Evolutionary conservation across 2,888 invertebrate species (phyloP).

Genomic region (Ormia ochracea): DNA sequence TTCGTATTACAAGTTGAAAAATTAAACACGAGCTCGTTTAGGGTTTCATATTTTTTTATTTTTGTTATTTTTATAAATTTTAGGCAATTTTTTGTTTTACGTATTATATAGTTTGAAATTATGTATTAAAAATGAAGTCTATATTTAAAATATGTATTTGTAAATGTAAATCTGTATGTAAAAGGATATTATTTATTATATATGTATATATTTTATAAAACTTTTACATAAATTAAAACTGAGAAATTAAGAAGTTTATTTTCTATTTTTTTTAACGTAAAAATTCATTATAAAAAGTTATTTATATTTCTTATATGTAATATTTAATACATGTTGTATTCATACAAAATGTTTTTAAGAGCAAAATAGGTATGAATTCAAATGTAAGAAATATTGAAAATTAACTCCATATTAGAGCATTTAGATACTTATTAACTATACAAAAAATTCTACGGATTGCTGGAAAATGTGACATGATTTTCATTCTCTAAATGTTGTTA

Average conservation of each 20-base stretch:
- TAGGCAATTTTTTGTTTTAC: neutral
- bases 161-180: slow-evolving; percentile 24
- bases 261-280: slow-evolving; percentile 26
- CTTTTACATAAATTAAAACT: slow-evolving; percentile 38
- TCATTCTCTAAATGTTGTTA: neutral
- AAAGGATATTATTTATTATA: slow-evolving; percentile 29
- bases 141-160: slow-evolving; percentile 52
- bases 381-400: slow-evolving; percentile 24
- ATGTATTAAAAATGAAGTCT: slow-evolving; percentile 53
- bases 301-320: slow-evolving; percentile 38
- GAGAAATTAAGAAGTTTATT: slow-evolving; percentile 45
- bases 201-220: slow-evolving; percentile 51
- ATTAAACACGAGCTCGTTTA: too few relatives aligned
- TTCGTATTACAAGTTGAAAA: too few relatives aligned
- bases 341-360: slow-evolving; percentile 20
- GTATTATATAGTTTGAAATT: slow-evolving; percentile 23
- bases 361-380: neutral
- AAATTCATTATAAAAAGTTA: slow-evolving; percentile 46
- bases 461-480: slow-evolving; percentile 13
- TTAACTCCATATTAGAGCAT: neutral
- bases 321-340: slow-evolving; percentile 31
- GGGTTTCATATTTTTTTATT: slow-evolving; percentile 24
- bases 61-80: slow-evolving; percentile 2
- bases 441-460: slow-evolving; percentile 9
- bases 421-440: neutral